Evolutionary conservation across 2,797 vertebrate genomes (phyloP), one percentile per base, ranked within the genome.

Genomic region (Sebastes minor): DNA sequence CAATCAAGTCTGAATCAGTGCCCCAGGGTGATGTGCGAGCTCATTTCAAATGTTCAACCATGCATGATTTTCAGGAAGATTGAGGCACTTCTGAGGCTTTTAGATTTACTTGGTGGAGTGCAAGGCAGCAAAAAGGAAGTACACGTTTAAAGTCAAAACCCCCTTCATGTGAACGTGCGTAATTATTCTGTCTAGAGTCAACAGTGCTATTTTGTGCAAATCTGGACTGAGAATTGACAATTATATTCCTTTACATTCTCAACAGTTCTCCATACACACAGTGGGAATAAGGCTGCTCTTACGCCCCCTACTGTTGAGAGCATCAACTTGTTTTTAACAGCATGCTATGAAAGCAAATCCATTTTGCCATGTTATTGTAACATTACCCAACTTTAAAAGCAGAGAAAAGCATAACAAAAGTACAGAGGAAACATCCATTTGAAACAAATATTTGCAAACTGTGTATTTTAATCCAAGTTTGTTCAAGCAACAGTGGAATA

Each of bases 11-110:
- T 96, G 96, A 97, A 97, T 97, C 97, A 95, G 91, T 90, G 97
- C 97, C 98, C 89, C 89, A 71, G 97, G 97, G 95, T 95, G 93
- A 96, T 96, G 95, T 94, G 96, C 95, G 96, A 97, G 92, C 97
- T 97, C 97, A 97, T 98, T 98, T 98, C 96, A 96, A 96, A 97
- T 97, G 97, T 96, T 97, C 97, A 98, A 92, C 97, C 94, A 95
- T 95, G 94, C 95, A 94, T 94, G 94, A 91, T 93, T 92, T 92
- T 93, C 89, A 91, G 91, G 84, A 91, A 95, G 92, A 95, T 94
- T 95, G 94, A 95, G 92, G 92, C 93, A 94, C 94, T 95, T 95
- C 89, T 91, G 86, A 92, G 88, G 94, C 85, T 91, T 92, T 91
- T 82, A 84, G 78, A 92, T 89, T 89, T 86, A 92, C 91, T 92